Evolutionary conservation across 2,888 invertebrate genomes (phyloP), one percentile per base, ranked within the genome.

Genomic region (Apodemia hepburni): DNA sequence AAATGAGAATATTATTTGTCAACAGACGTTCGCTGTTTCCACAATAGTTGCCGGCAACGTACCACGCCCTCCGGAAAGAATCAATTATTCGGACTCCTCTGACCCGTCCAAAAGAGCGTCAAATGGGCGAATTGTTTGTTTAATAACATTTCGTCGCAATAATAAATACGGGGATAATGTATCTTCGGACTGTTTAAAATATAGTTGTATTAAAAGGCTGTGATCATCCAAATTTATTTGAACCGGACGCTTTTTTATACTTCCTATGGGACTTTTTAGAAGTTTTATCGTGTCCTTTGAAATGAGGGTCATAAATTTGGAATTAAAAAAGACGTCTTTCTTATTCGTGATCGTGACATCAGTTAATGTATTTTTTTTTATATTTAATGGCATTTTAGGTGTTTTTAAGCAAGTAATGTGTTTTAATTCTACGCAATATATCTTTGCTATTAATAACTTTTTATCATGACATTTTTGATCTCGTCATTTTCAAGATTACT

Each of bases 121-220:
- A 81, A 87, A 87, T 89, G 84, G 89, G 89, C 88, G 87, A 89
- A 87, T 85, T 89, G 90, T 91, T 91, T 91, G 90, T 91, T 89
- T 90, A 90, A 89, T 87, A 91, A 91, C 88, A 89, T 89, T 86
- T 81, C 80, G 80, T 74, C 73, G 80, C 80, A 82, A 71, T 79
- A 78, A 84, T 83, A 83, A 87, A 87, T 82, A 85, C 87, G 84
- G 78, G 73, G 73, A 80, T 85, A 79, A 86, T 86, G 86, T 86
- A 86, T 87, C 83, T 82, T 62, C 49, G 33, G 58, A 62, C 47
- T 45, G 29, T 57, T 17, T 27, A 45, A 58, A 59, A 51, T 59
- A 63, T 59, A 51, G 59, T 63, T 59, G 59, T 59, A 49, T 59
- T 38, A 29, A 42, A 62, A 59, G 51, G 59, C 35, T 35, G 59